Percentiles rank a stretch among this genome's conserved stretches.
phyloP scores from a whole-genome alignment of 2,888 invertebrate species.

The Rhyacophila evoluta region DNA sequence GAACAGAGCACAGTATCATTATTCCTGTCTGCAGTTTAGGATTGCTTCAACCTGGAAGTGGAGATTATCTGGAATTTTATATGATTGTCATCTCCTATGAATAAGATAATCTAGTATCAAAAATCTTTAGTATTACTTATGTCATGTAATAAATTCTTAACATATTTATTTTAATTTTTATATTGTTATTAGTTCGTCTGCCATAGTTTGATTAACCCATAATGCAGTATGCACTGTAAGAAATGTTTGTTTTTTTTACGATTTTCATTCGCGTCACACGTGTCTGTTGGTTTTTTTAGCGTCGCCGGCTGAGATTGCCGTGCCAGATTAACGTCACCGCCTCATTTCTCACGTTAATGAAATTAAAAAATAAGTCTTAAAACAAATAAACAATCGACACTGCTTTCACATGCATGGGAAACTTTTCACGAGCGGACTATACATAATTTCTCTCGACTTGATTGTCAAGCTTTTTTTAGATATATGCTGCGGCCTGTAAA shows the following conservation, averaged over 20 bases:
- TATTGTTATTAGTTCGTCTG: too few species aligned
- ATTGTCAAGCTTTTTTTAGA: not conserved
- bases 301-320: conserved; percentile 34
- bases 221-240: not conserved
- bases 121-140: too few species aligned
- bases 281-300: conserved; percentile 33
- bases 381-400: conserved; percentile 10
- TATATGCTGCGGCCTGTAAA: too few species aligned
- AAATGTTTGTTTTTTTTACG: not conserved
- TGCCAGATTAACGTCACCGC: conserved; percentile 41
- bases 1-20: too few species aligned
- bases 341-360: conserved; percentile 51
- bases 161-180: too few species aligned
- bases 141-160: too few species aligned
- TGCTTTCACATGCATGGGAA: conserved; percentile 17
- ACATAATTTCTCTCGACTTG: not conserved
- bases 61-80: too few species aligned
- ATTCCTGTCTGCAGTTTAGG: too few species aligned
- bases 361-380: conserved; percentile 23
- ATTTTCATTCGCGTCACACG: conserved; percentile 34
- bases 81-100: too few species aligned
- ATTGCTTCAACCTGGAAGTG: too few species aligned
- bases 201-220: not conserved
- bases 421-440: not conserved
- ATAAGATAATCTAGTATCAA: too few species aligned